Percentiles rank a stretch among this genome's conserved stretches.
phyloP scores from a whole-genome alignment of 1,140 invertebrate genomes.

The Papilio glaucus region DNA sequence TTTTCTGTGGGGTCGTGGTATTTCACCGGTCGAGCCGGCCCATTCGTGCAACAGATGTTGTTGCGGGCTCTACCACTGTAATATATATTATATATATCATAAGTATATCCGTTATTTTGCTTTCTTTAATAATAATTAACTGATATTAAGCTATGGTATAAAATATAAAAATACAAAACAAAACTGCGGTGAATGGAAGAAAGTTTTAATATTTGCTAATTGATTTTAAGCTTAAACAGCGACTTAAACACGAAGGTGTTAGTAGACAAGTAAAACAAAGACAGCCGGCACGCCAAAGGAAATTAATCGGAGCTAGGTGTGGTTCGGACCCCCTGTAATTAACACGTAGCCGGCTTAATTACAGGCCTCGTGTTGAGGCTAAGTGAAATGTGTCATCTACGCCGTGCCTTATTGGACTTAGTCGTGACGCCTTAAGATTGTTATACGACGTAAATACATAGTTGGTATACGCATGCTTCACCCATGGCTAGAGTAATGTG shows the following conservation, averaged over 20 bases:
- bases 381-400: slow-evolving; percentile 70
- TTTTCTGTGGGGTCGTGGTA: no score
- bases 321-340: slow-evolving; percentile 58
- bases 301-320: slow-evolving; percentile 60
- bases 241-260: slow-evolving; percentile 34
- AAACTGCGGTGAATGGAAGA: no score
- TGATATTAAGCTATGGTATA: no score
- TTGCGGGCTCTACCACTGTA: no score
- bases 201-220: not conserved
- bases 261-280: slow-evolving; percentile 57
- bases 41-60: no score
- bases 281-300: slow-evolving; percentile 48
- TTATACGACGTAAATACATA: not conserved
- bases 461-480: not conserved
- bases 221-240: not conserved
- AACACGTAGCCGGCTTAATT: slow-evolving; percentile 71
- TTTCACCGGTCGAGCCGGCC: no score
- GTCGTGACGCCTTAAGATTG: slow-evolving; percentile 20
- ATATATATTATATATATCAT: no score
- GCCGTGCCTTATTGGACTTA: slow-evolving; percentile 52
- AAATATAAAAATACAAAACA: no score
- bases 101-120: no score
- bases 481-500: not conserved
- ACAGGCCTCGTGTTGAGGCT: slow-evolving; percentile 60
- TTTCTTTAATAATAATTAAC: no score